A percentile compares a stretch with the other conserved stretches of the same genome.
phyloP scores from a whole-genome alignment of 2,888 invertebrate genomes.

The Campoplex nolae region DNA sequence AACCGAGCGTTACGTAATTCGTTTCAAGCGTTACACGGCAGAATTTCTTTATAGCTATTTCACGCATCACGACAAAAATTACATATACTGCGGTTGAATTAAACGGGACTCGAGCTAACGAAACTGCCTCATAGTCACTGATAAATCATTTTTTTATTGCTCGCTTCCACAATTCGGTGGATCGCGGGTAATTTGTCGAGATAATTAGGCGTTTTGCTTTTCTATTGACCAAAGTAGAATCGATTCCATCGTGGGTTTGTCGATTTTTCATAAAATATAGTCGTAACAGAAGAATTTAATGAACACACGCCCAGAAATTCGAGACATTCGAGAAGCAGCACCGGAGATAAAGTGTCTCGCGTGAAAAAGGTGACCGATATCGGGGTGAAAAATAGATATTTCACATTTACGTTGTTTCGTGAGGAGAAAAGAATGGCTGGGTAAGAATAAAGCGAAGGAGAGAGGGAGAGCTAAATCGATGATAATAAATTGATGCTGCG shows the following conservation, averaged over 20 bases:
- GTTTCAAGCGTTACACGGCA: too few relatives aligned
- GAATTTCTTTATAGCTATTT: too few relatives aligned
- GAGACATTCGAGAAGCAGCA: background rate
- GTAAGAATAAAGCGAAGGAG: background rate
- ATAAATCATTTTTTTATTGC: background rate
- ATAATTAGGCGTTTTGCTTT: background rate
- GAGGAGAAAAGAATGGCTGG: slow-evolving; percentile 6
- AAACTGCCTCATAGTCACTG: too few relatives aligned
- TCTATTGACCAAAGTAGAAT: background rate
- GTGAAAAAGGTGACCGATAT: background rate
- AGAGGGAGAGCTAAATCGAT: slow-evolving; percentile 21
- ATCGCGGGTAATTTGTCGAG: background rate
- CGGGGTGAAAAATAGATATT: background rate
- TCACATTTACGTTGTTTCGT: slow-evolving; percentile 10
- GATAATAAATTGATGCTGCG: slow-evolving; percentile 53
- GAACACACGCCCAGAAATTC: background rate
- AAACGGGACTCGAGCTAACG: too few relatives aligned
- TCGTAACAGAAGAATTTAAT: background rate
- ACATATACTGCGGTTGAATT: too few relatives aligned
- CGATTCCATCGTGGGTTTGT: background rate
- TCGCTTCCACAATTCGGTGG: background rate
- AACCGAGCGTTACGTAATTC: too few relatives aligned
- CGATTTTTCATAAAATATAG: background rate
- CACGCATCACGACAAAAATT: too few relatives aligned
- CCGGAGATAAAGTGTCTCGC: background rate